Base-by-base conservation (phyloP, 2,797 vertebrate genomes). In the Pseudopleuronectes americanus region DNA sequence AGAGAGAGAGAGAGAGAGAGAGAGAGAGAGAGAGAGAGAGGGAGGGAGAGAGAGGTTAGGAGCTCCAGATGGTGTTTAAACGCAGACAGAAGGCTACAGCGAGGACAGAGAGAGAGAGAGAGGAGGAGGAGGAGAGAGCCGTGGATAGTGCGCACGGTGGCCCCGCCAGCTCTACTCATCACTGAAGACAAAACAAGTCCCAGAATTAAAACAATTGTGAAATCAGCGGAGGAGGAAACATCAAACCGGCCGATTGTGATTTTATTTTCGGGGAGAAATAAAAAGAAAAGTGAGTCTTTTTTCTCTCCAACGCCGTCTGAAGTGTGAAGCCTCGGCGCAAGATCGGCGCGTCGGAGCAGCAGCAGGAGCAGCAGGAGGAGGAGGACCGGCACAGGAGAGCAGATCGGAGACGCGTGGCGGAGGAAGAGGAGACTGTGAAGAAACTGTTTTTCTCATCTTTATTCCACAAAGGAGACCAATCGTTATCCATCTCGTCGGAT, bases 11-110 rank as follows among this genome's bases (percentile, higher is more conserved):
- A 54, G 71, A 57, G 81, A 65, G 74, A 63, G 59, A 54, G 72
- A 57, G 77, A 31, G 68, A 53, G 85, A 65, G 79, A 64, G 82
- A 71, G 88, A 61, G 70, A 55, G 74, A 54, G 75, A 45, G 82
- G 80, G 87, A 77, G 90, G 74, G 81, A 83, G 86, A 84, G 80
- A 76, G 89, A 62, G 90, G 87, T 77, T 84, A 90, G 90, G 82
- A 87, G 89, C 93, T 95, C 94, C 94, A 95, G 94, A 95, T 95
- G 94, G 94, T 93, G 91, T 92, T 94, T 95, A 94, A 95, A 93
- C 93, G 92, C 93, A 94, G 93, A 94, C 94, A 95, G 94, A 93
- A 93, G 92, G 92, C 91, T 92, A 88, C 90, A 90, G 90, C 87
- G 87, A 87, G 92, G 92, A 94, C 86, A 91, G 84, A 64, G 58